These are phyloP conservation scores for Oxycera nigricornis DNA, from an alignment of 2,888 invertebrate genomes.

Conservation along the genomic window DNA sequence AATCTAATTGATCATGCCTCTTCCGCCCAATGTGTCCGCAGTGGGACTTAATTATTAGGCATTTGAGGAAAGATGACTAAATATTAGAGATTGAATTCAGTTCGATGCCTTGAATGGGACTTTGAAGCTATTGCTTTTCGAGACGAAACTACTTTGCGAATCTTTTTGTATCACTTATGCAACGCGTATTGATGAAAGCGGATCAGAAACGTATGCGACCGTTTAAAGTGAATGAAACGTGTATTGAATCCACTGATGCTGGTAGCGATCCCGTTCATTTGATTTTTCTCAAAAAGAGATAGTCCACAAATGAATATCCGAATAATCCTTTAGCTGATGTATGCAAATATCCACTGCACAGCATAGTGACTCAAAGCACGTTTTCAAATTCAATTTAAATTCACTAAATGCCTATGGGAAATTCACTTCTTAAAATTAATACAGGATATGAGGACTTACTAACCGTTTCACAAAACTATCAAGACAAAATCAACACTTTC, in stretches of 20 bases:
- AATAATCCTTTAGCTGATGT: slow-evolving; percentile 30
- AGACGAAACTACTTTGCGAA: no score
- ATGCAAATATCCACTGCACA: slow-evolving; percentile 21
- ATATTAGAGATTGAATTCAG: no score
- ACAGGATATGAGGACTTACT: slow-evolving; percentile 48
- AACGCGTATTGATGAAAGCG: neutral
- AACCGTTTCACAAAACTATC: slow-evolving; percentile 59
- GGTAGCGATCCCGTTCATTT: slow-evolving; percentile 5
- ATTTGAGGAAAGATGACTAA: no score
- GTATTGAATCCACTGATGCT: slow-evolving; percentile 29
- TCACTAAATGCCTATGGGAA: neutral
- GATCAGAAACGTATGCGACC: neutral
- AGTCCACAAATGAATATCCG: slow-evolving; percentile 27
- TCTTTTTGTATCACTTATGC: slow-evolving; percentile 15
- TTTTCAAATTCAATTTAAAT: slow-evolving; percentile 7
- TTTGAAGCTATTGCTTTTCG: no score
- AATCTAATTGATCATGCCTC: no score
- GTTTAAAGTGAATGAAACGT: neutral
- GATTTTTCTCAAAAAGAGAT: slow-evolving; percentile 5
- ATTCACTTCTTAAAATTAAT: slow-evolving; percentile 34
- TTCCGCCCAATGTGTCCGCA: no score
- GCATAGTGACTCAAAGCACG: slow-evolving; percentile 31
- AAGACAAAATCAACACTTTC: slow-evolving; percentile 62
- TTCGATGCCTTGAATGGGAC: no score
- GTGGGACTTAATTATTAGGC: no score